A percentile compares a stretch with the other conserved stretches of the same genome.
phyloP scores from a whole-genome alignment of 1,140 invertebrate species.

The Thaumatotibia leucotreta region DNA sequence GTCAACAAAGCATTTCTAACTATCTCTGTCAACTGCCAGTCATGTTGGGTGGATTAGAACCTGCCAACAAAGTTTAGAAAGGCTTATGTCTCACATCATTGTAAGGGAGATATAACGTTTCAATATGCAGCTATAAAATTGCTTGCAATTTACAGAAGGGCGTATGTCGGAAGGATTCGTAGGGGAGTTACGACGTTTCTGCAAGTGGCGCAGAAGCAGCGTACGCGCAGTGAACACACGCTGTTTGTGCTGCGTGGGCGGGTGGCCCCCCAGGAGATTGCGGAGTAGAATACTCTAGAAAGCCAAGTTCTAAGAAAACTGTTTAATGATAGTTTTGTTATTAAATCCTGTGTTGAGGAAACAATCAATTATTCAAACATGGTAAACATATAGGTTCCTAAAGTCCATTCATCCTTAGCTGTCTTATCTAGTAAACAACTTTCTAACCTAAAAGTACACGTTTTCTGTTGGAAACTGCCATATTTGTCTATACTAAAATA shows the following conservation, averaged over 20 bases:
- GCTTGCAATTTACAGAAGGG: background rate
- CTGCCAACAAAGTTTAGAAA: background rate
- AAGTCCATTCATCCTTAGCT: too few relatives aligned
- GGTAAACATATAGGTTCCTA: too few relatives aligned
- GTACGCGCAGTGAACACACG: background rate
- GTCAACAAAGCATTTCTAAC: background rate
- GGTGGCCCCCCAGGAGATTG: background rate
- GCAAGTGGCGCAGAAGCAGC: background rate
- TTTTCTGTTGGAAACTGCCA: too few relatives aligned
- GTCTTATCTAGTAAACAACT: too few relatives aligned
- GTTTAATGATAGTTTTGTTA: background rate
- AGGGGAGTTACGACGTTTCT: background rate
- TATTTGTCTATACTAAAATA: too few relatives aligned
- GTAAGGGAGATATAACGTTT: background rate
- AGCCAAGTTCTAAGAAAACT: background rate
- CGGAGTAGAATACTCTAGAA: background rate
- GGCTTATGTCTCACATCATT: background rate
- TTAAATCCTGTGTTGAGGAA: background rate
- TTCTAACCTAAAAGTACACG: too few relatives aligned
- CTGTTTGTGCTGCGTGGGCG: constrained; percentile 3
- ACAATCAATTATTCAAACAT: background rate
- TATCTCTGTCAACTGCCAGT: background rate
- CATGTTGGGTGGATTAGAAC: background rate
- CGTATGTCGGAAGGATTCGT: background rate
- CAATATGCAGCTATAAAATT: background rate